phyloP scores from a whole-genome alignment of 2,888 invertebrate genomes.

The Cerastis leucographa region DNA sequence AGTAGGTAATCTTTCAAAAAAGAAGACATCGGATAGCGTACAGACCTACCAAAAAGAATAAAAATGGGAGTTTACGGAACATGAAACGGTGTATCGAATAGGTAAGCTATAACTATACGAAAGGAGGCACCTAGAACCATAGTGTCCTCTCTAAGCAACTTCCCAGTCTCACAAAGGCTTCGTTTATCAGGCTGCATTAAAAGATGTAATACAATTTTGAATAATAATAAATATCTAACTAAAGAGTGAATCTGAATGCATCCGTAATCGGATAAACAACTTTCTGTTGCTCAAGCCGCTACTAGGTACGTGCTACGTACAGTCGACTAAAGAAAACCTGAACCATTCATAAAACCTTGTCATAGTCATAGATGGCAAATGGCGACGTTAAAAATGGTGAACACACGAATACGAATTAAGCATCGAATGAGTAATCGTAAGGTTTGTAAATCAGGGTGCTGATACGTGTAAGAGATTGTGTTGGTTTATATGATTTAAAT shows the following conservation, averaged over 20 bases:
- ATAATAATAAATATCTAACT: neutral
- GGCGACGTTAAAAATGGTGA: neutral
- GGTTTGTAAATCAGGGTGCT: neutral
- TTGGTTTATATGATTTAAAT: no score
- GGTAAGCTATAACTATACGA: neutral
- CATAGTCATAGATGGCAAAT: neutral
- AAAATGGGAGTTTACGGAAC: neutral
- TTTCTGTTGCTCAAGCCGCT: neutral
- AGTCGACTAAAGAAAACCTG: neutral
- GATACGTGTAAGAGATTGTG: neutral
- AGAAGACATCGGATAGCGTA: neutral
- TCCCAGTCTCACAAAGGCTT: neutral
- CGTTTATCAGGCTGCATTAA: neutral
- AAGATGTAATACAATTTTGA: neutral
- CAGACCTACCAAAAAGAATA: neutral
- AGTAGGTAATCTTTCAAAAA: neutral
- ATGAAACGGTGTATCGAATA: neutral
- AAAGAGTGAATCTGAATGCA: neutral
- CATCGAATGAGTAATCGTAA: neutral
- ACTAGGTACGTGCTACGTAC: neutral
- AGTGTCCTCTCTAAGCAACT: neutral
- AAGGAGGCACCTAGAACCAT: neutral
- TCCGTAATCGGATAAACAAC: neutral
- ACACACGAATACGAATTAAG: neutral
- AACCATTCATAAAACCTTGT: neutral